Conservation (phyloP, 2,888 invertebrate species). For the Lasioglossum figueresi region DNA sequence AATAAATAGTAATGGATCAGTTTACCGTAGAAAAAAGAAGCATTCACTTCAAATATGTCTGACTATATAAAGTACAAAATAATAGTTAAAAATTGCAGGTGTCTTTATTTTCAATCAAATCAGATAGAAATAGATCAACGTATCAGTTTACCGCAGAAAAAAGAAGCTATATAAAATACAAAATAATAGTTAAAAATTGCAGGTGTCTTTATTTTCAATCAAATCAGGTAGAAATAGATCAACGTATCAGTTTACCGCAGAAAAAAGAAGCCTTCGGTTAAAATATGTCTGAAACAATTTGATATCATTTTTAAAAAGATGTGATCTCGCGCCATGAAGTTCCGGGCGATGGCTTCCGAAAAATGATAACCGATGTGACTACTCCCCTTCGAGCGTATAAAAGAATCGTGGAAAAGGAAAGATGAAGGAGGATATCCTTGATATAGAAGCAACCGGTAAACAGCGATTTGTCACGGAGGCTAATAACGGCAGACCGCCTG, state of each 20-base stretch:
- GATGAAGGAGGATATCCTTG: conserved; percentile 29
- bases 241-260: background rate
- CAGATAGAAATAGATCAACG: too few species aligned
- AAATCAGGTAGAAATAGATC: too few species aligned
- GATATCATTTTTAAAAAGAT: conserved; percentile 26
- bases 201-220: too few species aligned
- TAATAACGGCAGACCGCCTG: conserved; percentile 61
- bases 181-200: too few species aligned
- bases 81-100: too few species aligned
- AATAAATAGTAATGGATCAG: background rate
- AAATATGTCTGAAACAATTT: conserved; percentile 23
- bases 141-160: too few species aligned
- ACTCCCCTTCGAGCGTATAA: conserved; percentile 4
- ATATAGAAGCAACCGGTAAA: conserved; percentile 58
- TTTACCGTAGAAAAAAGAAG: conserved; percentile 6
- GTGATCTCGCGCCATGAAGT: conserved; percentile 18
- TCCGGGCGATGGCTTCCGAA: conserved; percentile 38
- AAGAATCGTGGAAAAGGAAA: background rate
- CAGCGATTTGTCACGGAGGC: conserved; percentile 69
- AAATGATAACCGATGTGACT: conserved; percentile 53
- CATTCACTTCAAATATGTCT: background rate
- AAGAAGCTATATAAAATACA: too few species aligned
- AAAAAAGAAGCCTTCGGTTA: background rate
- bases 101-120: background rate
- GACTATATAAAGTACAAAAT: too few species aligned